phyloP scores from a whole-genome alignment of 35 echinoderm and acorn worm species.

The Strongylocentrotus purpuratus region DNA sequence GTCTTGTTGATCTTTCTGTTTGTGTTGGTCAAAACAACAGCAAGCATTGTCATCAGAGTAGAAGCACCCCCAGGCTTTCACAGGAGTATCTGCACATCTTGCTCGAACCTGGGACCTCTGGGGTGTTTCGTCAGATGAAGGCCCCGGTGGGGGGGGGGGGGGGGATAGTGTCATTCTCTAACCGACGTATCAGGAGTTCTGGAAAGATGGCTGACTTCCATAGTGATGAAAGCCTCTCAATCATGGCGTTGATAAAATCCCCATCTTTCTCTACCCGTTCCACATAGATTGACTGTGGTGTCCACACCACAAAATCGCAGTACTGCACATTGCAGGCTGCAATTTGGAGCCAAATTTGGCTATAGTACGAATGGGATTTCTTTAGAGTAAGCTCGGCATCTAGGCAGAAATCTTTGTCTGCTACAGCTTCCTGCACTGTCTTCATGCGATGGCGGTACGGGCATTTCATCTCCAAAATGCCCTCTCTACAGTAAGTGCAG shows the following conservation, averaged over 20 bases:
- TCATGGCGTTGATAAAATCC: too few species aligned
- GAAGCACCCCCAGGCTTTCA: neutral
- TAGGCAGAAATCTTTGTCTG: slow-evolving; percentile 27
- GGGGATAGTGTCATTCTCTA: too few species aligned
- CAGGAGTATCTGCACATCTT: neutral
- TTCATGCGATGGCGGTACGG: neutral
- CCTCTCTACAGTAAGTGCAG: neutral
- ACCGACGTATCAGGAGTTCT: too few species aligned
- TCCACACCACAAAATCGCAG: slow-evolving; percentile 28
- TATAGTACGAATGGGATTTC: neutral
- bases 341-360: neutral
- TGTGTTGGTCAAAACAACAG: neutral
- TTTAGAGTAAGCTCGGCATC: neutral
- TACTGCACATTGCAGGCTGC: slow-evolving; percentile 12
- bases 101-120: too few species aligned
- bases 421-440: slow-evolving; percentile 10
- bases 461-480: neutral
- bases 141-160: too few species aligned
- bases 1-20: neutral
- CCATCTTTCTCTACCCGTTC: too few species aligned
- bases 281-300: neutral
- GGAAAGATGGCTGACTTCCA: too few species aligned
- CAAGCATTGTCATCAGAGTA: neutral
- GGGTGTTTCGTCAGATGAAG: too few species aligned
- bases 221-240: too few species aligned